A percentile compares a stretch with the other conserved stretches of the same genome.
Conservation (phyloP, 2,113 vertebrate species). For the Gobio gobio region DNA sequence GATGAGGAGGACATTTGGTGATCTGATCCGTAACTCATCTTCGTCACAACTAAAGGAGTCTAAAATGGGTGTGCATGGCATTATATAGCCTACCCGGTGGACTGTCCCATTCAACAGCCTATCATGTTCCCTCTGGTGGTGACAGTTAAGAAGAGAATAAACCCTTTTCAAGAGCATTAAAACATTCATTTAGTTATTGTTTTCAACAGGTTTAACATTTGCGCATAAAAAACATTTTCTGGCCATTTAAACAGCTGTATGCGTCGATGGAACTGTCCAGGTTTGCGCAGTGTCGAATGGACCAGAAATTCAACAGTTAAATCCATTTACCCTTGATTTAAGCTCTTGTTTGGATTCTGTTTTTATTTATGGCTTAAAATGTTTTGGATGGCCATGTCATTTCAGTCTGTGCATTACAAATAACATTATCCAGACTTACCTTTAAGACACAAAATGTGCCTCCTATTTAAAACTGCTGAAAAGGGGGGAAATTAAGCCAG, state of each 20-base stretch:
- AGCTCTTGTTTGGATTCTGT: not conserved
- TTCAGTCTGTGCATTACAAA: not conserved
- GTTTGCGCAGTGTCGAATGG: constrained; percentile 65
- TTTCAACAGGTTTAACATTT: not conserved
- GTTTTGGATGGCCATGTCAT: not conserved
- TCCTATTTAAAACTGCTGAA: too few species aligned
- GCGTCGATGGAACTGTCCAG: constrained; percentile 66
- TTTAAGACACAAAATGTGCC: not conserved
- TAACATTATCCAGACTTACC: not conserved
- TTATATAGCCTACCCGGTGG: constrained; percentile 63
- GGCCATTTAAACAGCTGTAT: not conserved
- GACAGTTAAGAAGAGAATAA: not conserved
- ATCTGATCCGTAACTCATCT: constrained; percentile 87
- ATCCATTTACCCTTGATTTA: not conserved
- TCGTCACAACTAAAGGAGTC: constrained; percentile 57
- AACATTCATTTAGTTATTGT: not conserved
- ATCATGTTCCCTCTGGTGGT: constrained; percentile 8
- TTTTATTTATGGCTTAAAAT: not conserved
- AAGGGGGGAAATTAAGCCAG: too few species aligned
- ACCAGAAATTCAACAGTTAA: constrained; percentile 14
- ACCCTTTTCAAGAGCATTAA: not conserved
- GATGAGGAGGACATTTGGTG: constrained; percentile 81
- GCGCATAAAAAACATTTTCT: not conserved
- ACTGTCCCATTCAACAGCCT: constrained; percentile 39
- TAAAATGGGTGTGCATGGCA: constrained; percentile 51